Conservation (phyloP, 2,113 vertebrate species). For the Speoplatyrhinus poulsoni region DNA sequence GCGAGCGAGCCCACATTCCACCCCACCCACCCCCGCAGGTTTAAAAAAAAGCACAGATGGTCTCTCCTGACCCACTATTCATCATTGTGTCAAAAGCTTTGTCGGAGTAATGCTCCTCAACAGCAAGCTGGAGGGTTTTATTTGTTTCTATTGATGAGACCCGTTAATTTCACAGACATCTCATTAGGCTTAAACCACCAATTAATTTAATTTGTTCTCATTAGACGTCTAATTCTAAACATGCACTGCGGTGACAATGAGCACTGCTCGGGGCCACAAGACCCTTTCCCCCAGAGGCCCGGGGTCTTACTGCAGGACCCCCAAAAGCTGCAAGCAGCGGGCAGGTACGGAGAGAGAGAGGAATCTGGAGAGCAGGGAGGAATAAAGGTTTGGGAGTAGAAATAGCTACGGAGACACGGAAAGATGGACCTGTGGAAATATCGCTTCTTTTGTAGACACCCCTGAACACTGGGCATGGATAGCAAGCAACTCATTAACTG, state of each 20-base stretch:
- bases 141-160: slow-evolving; percentile 94
- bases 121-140: slow-evolving; percentile 85
- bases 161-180: slow-evolving; percentile 92
- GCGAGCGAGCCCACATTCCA: slow-evolving; percentile 65
- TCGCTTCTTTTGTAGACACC: slow-evolving; percentile 69
- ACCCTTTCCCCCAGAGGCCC: slow-evolving; percentile 9
- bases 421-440: slow-evolving; percentile 58
- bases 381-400: slow-evolving; percentile 38
- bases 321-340: slow-evolving; percentile 42
- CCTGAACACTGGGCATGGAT: slow-evolving; percentile 61
- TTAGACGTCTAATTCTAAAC: slow-evolving; percentile 95
- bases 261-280: slow-evolving; percentile 54
- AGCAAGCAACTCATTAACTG: slow-evolving; percentile 63
- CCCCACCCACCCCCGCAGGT: slow-evolving; percentile 65
- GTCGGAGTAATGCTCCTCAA: slow-evolving; percentile 81
- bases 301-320: slow-evolving; percentile 49
- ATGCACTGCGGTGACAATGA: slow-evolving; percentile 80
- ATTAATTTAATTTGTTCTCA: slow-evolving; percentile 98
- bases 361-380: slow-evolving; percentile 43
- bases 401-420: slow-evolving; percentile 1
- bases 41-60: slow-evolving; percentile 89
- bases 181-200: slow-evolving; percentile 98
- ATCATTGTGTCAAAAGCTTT: slow-evolving; percentile 84
- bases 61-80: slow-evolving; percentile 86
- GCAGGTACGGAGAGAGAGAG: slow-evolving; percentile 22